Conservation (phyloP, 2,113 vertebrate genomes). For the Daubentonia madagascariensis region DNA sequence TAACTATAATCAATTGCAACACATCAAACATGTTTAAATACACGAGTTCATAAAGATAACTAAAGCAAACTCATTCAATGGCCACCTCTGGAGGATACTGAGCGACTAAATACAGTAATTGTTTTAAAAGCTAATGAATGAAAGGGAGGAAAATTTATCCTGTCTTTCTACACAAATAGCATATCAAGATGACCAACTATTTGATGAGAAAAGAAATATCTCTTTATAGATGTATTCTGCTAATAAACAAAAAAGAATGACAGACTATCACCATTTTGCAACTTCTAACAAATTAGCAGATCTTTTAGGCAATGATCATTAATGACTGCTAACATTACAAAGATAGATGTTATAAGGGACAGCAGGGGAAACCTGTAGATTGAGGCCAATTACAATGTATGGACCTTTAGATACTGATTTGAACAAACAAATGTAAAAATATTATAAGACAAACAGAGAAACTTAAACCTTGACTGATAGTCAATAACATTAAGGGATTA, state of each 20-base stretch:
- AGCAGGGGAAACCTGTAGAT: background rate
- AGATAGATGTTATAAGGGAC: background rate
- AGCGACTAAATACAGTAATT: background rate
- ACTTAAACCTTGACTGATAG: background rate
- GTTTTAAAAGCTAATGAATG: background rate
- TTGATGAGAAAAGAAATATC: conserved; percentile 2
- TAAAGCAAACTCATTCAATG: background rate
- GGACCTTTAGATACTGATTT: background rate
- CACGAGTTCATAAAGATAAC: background rate
- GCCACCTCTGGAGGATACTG: background rate
- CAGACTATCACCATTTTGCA: background rate
- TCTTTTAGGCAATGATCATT: background rate
- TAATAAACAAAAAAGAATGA: background rate
- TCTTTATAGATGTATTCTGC: background rate
- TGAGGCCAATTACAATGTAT: background rate
- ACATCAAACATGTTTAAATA: background rate
- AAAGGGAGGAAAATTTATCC: background rate
- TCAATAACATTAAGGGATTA: background rate
- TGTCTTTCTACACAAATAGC: background rate
- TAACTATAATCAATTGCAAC: background rate
- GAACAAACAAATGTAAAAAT: background rate
- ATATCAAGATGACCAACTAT: background rate
- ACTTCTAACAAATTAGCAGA: background rate
- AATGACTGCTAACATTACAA: background rate
- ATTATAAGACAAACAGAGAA: background rate